phyloP scores from a whole-genome alignment of 1,140 invertebrate genomes.

The Harpegnathos saltator region DNA sequence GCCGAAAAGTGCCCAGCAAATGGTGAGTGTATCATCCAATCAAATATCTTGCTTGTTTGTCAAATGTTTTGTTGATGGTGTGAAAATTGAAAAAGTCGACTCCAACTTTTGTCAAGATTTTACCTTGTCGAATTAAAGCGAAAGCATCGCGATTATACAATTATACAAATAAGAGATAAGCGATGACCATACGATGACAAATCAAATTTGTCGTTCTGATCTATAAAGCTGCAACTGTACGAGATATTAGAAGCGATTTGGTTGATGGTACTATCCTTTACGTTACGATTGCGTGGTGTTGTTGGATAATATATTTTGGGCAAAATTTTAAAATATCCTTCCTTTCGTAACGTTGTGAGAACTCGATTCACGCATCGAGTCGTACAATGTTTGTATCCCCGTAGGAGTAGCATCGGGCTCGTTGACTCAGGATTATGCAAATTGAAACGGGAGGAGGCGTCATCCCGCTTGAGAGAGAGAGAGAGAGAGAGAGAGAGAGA shows the following conservation, averaged over 20 bases:
- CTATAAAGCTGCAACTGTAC: no score
- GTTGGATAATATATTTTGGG: not conserved
- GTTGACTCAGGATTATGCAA: conserved; percentile 53
- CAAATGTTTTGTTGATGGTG: not conserved
- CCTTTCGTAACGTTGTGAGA: not conserved
- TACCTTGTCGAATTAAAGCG: no score
- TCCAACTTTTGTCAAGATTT: no score
- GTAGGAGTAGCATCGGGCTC: conserved; percentile 5
- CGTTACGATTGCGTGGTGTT: not conserved
- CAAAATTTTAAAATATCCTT: conserved; percentile 22
- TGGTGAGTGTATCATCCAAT: conserved; percentile 89
- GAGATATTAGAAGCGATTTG: no score
- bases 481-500: not conserved
- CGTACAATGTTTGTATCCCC: conserved; percentile 39
- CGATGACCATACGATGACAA: no score
- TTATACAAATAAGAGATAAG: no score
- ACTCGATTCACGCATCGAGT: conserved; percentile 19
- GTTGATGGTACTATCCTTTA: no score
- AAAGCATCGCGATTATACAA: no score
- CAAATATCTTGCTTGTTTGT: not conserved
- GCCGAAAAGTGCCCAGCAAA: conserved; percentile 95
- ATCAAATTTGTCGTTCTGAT: no score
- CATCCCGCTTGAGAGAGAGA: not conserved
- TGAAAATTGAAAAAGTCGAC: not conserved
- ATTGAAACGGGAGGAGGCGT: conserved; percentile 3